These are phyloP conservation scores for Anabas testudineus DNA, from an alignment of 2,797 vertebrate species.

Conservation along the genomic window DNA sequence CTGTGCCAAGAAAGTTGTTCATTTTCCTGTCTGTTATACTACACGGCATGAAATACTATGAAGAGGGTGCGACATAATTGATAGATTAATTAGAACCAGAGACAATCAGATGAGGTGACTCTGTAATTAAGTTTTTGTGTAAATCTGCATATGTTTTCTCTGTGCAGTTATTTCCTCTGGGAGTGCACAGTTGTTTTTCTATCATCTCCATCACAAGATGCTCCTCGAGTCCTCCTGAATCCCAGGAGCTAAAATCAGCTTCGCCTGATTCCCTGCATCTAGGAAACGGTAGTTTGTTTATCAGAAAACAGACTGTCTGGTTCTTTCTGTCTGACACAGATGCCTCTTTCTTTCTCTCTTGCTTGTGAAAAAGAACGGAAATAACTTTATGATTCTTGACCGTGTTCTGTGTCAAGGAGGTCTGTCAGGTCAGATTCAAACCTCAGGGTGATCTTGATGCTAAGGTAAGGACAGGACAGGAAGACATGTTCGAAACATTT, in stretches of 20 bases:
- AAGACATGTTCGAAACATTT: too few relatives aligned
- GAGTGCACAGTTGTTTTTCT: constrained; percentile 44
- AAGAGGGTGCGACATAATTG: background rate
- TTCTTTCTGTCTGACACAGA: constrained; percentile 30
- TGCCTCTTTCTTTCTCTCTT: constrained; percentile 5
- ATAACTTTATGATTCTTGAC: background rate
- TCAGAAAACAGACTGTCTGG: constrained; percentile 64
- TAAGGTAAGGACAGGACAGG: too few relatives aligned
- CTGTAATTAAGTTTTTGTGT: constrained; percentile 7
- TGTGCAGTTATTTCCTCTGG: constrained; percentile 31
- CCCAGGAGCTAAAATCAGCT: constrained; percentile 71
- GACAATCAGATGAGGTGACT: constrained; percentile 4
- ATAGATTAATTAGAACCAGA: constrained; percentile 4
- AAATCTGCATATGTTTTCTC: constrained; percentile 24
- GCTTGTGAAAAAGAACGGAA: background rate
- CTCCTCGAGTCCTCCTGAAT: constrained; percentile 59
- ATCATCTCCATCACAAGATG: constrained; percentile 68
- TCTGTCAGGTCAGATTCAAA: constrained; percentile 5
- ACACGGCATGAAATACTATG: background rate
- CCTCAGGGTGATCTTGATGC: background rate
- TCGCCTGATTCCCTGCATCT: constrained; percentile 58
- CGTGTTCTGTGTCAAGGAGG: background rate
- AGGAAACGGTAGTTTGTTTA: constrained; percentile 63
- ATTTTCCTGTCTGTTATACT: background rate
- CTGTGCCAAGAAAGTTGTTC: background rate